These are phyloP conservation scores for Rhabdophis nuchalis DNA, from an alignment of 2,797 vertebrate species.

Conservation along the genomic window DNA sequence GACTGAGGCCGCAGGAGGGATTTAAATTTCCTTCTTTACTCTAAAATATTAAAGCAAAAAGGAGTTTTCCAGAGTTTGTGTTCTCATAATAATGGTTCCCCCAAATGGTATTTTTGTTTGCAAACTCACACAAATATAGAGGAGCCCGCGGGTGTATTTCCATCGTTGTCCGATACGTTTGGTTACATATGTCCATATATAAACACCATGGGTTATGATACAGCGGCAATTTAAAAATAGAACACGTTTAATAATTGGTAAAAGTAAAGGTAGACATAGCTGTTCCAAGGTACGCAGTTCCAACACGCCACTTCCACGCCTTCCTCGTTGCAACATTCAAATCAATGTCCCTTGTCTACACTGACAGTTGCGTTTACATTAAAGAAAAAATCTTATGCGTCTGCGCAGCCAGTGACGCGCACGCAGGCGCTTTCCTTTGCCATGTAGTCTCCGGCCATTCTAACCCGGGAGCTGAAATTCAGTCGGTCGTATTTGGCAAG, in stretches of 20 bases:
- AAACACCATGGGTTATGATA: background rate
- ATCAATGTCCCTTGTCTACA: background rate
- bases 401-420: background rate
- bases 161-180: background rate
- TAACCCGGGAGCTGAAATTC: too few species aligned
- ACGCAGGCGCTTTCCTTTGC: background rate
- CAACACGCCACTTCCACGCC: background rate
- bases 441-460: background rate
- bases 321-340: background rate
- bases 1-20: background rate
- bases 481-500: accelerated
- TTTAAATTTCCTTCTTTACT: background rate
- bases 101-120: background rate
- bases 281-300: background rate
- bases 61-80: background rate
- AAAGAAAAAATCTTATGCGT: background rate
- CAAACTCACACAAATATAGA: background rate
- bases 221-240: background rate
- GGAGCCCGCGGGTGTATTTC: background rate
- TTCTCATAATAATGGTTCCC: background rate
- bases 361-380: background rate
- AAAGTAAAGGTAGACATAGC: background rate
- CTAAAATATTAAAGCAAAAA: background rate
- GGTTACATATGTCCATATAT: background rate
- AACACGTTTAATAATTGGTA: background rate